Evolutionary conservation across 2,797 vertebrate species (phyloP).

Genomic region (Xiphorhynchus erythropygius): DNA sequence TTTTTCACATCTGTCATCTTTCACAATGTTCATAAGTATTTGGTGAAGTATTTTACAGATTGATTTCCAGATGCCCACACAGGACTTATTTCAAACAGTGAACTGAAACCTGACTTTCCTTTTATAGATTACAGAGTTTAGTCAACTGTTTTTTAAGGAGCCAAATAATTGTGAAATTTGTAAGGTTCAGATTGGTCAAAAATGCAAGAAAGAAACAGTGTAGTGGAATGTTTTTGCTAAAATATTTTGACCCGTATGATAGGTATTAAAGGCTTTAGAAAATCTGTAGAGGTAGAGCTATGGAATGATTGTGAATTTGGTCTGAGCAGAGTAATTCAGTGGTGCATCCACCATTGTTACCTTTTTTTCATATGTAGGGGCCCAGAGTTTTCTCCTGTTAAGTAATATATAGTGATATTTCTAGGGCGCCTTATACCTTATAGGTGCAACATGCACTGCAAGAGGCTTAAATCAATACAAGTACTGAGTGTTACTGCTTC

Average conservation of each 20-base stretch:
- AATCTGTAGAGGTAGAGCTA: background rate
- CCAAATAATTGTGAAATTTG: background rate
- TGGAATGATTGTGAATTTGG: background rate
- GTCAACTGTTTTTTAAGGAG: background rate
- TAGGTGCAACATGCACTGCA: background rate
- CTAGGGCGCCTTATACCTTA: no score
- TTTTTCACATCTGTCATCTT: background rate
- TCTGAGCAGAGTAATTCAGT: background rate
- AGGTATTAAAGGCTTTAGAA: background rate
- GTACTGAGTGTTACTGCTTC: background rate
- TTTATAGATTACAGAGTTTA: background rate
- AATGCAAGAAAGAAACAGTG: background rate
- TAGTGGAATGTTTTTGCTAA: background rate
- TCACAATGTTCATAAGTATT: background rate
- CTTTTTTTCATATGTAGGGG: background rate
- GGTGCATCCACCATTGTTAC: background rate
- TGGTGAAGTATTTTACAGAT: background rate
- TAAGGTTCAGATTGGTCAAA: background rate
- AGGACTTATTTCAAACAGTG: background rate
- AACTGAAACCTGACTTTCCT: slow-evolving; percentile 21
- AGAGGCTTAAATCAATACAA: background rate
- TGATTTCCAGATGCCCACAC: background rate
- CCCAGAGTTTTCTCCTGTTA: background rate
- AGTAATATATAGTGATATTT: background rate
- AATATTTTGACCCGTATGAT: background rate